Percentiles rank a stretch among this genome's conserved stretches.
Evolutionary conservation across 2,113 vertebrate species (phyloP).

Genomic region (Pterocles gutturalis): DNA sequence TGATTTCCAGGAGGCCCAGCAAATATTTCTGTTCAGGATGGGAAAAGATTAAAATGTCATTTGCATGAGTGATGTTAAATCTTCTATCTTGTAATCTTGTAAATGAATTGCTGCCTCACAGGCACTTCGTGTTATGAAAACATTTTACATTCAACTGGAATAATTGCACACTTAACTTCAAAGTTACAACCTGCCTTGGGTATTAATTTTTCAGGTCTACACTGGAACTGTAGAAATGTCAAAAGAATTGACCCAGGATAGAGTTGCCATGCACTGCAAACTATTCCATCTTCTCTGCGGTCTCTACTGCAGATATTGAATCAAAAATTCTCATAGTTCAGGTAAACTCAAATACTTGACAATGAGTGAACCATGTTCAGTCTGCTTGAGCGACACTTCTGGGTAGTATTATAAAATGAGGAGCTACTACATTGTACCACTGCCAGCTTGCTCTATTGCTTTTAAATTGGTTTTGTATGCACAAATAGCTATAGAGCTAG

Average conservation of each 20-base stretch:
- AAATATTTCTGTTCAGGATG: not conserved
- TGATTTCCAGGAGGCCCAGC: not conserved
- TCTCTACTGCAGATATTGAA: not conserved
- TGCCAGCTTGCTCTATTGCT: slow-evolving; percentile 16
- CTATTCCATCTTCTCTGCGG: not conserved
- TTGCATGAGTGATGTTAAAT: not conserved
- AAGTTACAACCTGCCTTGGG: slow-evolving; percentile 17
- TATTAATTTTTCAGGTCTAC: slow-evolving; percentile 40
- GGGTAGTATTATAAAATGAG: not conserved
- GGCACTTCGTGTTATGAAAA: slow-evolving; percentile 23
- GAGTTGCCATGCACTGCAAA: not conserved
- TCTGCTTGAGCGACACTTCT: not conserved
- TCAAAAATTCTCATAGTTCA: not conserved
- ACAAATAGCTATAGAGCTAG: not conserved
- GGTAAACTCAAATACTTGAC: not conserved
- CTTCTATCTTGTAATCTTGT: not conserved
- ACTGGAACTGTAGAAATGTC: not conserved
- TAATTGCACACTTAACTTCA: slow-evolving; percentile 27
- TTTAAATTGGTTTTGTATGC: slow-evolving; percentile 36
- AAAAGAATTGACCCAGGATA: not conserved
- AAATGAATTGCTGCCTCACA: slow-evolving; percentile 44
- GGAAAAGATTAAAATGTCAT: slow-evolving; percentile 38
- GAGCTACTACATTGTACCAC: not conserved
- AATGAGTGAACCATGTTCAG: not conserved
- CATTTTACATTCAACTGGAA: slow-evolving; percentile 51